A percentile compares a stretch with the other conserved stretches of the same genome.
phyloP scores from a whole-genome alignment of 2,888 invertebrate species.

The Drosophila meridiana region DNA sequence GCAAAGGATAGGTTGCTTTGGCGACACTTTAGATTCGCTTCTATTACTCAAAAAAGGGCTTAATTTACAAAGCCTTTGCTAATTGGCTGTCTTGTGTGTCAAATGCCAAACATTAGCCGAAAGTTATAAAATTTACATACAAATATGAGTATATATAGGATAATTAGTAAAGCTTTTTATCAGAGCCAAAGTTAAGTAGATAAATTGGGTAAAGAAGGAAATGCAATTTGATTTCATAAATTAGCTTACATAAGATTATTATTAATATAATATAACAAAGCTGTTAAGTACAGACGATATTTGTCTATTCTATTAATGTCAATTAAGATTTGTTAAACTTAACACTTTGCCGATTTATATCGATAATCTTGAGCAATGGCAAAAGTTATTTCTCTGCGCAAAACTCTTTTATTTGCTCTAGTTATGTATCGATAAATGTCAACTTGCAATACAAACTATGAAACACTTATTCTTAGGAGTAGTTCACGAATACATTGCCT shows the following conservation, averaged over 20 bases:
- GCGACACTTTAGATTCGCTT: not conserved
- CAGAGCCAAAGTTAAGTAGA: not conserved
- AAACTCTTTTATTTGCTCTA: not conserved
- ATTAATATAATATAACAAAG: too few relatives aligned
- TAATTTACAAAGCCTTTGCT: slow-evolving; percentile 1
- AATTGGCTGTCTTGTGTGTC: slow-evolving; percentile 6
- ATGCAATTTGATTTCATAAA: not conserved
- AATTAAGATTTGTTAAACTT: too few relatives aligned
- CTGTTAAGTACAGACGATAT: too few relatives aligned
- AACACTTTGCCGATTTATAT: not conserved
- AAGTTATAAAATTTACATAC: not conserved
- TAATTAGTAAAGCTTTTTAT: not conserved
- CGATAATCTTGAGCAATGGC: not conserved
- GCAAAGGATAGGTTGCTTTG: not conserved
- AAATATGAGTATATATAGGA: not conserved
- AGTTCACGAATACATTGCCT: not conserved
- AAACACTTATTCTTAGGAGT: not conserved
- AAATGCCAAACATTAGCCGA: not conserved
- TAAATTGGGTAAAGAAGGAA: not conserved
- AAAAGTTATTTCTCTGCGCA: too few relatives aligned
- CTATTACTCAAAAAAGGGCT: not conserved
- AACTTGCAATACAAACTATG: not conserved
- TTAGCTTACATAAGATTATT: too few relatives aligned
- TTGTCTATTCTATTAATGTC: too few relatives aligned
- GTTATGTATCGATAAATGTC: not conserved